A percentile compares a stretch with the other conserved stretches of the same genome.
Conservation (phyloP, 2,888 invertebrate species). For the Archips xylosteana region DNA sequence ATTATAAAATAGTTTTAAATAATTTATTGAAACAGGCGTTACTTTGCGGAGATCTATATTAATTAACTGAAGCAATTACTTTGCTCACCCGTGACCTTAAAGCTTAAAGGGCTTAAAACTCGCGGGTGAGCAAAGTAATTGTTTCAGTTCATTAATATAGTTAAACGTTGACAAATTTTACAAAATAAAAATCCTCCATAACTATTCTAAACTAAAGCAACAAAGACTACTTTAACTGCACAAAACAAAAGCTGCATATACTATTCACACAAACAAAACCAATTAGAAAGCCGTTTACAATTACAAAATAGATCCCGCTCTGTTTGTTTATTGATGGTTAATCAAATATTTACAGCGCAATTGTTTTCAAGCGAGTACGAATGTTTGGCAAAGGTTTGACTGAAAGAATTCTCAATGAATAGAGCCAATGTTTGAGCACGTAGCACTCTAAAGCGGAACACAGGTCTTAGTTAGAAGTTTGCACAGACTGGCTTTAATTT, state of each 20-base stretch:
- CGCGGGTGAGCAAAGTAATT: too few species aligned
- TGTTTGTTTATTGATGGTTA: constrained; percentile 21
- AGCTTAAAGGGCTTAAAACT: too few species aligned
- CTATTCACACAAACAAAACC: constrained; percentile 3
- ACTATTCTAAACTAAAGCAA: not conserved
- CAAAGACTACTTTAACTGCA: not conserved
- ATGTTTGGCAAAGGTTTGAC: constrained; percentile 25
- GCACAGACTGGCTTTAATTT: not conserved
- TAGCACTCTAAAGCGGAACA: constrained; percentile 9
- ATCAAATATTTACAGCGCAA: constrained; percentile 28
- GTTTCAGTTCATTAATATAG: too few species aligned
- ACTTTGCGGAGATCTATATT: too few species aligned
- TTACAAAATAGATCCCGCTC: constrained; percentile 16
- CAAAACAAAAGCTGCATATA: not conserved
- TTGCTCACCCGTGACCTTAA: too few species aligned
- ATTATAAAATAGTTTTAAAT: too few species aligned
- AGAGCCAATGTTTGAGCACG: constrained; percentile 20
- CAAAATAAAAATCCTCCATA: too few species aligned
- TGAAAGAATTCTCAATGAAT: constrained; percentile 35
- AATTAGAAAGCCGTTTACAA: constrained; percentile 20
- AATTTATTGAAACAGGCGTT: too few species aligned
- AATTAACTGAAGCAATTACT: too few species aligned
- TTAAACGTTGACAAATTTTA: too few species aligned
- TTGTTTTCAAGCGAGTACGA: constrained; percentile 26
- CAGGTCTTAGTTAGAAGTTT: constrained; percentile 27